Evolutionary conservation across 1,140 invertebrate genomes (phyloP).

Genomic region (Apis cerana): DNA sequence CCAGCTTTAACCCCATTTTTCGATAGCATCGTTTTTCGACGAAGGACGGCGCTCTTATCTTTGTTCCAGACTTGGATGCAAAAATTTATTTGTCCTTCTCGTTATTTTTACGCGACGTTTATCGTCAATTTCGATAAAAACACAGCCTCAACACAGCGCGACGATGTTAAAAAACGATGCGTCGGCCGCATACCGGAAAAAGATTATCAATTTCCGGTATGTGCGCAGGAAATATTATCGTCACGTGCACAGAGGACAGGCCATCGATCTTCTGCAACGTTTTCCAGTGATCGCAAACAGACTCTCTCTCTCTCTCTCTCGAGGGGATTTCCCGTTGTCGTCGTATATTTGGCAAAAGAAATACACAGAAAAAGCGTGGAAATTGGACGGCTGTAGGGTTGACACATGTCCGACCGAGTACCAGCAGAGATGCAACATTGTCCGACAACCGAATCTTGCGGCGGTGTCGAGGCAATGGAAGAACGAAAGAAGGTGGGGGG

Average conservation of each 20-base stretch:
- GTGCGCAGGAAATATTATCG: slow-evolving; percentile 1
- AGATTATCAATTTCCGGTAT: slow-evolving; percentile 42
- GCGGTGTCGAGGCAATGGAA: slow-evolving; percentile 40
- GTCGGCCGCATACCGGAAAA: slow-evolving; percentile 36
- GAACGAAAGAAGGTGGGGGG: slow-evolving; percentile 48
- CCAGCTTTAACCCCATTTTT: not conserved
- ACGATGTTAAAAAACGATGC: too few relatives aligned
- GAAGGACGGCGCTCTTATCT: slow-evolving; percentile 5
- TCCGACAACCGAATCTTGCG: slow-evolving; percentile 67
- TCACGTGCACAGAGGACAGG: slow-evolving; percentile 25
- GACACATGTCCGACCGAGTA: slow-evolving; percentile 62
- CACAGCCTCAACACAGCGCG: too few relatives aligned
- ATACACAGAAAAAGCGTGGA: slow-evolving; percentile 19
- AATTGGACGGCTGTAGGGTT: slow-evolving; percentile 36
- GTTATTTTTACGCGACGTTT: not conserved
- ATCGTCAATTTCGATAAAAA: not conserved
- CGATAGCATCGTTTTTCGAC: not conserved
- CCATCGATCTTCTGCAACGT: slow-evolving; percentile 57
- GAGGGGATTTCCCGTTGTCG: slow-evolving; percentile 38
- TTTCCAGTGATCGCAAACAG: slow-evolving; percentile 9
- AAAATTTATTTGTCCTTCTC: not conserved
- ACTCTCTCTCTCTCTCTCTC: not conserved
- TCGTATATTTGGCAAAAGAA: slow-evolving; percentile 58
- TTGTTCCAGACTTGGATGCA: too few relatives aligned
- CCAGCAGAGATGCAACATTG: not conserved